A percentile compares a stretch with the other conserved stretches of the same genome.
Conservation (phyloP, 2,888 invertebrate genomes). For the Euclidia mi region DNA sequence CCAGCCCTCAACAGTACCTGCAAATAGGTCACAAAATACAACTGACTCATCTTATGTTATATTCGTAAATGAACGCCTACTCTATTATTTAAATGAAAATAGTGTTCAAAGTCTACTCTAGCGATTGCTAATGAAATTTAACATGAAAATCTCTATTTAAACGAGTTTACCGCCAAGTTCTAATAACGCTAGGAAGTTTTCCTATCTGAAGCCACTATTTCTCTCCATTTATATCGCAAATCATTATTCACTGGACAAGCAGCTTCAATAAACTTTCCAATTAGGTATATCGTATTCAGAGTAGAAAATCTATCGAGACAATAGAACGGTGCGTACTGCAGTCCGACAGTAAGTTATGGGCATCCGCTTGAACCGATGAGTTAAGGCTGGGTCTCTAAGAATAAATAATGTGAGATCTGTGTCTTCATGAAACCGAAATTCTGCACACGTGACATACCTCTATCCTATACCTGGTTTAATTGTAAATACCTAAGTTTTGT, state of each 20-base stretch:
- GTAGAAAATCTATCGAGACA: slow-evolving; percentile 49
- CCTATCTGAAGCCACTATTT: slow-evolving; percentile 4
- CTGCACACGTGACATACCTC: slow-evolving; percentile 26
- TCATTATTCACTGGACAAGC: slow-evolving; percentile 35
- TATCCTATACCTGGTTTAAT: too few relatives aligned
- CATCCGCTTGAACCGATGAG: slow-evolving; percentile 45
- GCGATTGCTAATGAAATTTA: too few relatives aligned
- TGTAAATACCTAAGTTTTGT: too few relatives aligned
- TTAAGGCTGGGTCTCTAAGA: slow-evolving; percentile 37
- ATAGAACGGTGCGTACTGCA: slow-evolving; percentile 36
- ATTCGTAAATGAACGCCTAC: too few relatives aligned
- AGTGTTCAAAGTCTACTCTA: too few relatives aligned
- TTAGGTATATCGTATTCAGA: slow-evolving; percentile 43
- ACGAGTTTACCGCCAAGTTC: not conserved
- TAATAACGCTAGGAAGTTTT: not conserved
- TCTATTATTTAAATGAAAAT: too few relatives aligned
- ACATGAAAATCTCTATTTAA: too few relatives aligned
- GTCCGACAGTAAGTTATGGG: slow-evolving; percentile 49
- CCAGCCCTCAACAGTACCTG: too few relatives aligned
- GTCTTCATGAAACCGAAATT: slow-evolving; percentile 32
- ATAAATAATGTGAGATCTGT: slow-evolving; percentile 47
- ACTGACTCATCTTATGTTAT: too few relatives aligned
- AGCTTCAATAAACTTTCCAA: slow-evolving; percentile 42
- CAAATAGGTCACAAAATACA: too few relatives aligned
- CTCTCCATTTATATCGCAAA: slow-evolving; percentile 8